Conservation (phyloP, 2,797 vertebrate species). For the Anas georgica region DNA sequence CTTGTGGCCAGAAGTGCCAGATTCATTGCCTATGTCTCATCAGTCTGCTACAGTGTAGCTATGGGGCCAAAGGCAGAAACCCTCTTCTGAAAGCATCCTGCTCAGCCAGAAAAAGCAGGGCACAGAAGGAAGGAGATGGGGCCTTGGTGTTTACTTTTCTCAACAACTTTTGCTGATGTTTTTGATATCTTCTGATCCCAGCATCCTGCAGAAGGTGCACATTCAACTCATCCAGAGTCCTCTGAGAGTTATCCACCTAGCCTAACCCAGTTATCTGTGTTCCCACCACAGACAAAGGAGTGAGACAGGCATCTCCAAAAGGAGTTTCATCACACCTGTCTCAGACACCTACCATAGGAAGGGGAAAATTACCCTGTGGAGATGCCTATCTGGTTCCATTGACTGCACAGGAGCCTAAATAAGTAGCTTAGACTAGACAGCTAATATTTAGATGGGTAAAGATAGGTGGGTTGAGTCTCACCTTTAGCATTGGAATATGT, state of each 20-base stretch:
- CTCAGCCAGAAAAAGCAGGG: neutral
- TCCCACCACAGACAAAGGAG: neutral
- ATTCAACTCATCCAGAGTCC: neutral
- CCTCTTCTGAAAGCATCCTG: neutral
- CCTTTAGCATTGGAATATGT: neutral
- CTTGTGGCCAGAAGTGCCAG: neutral
- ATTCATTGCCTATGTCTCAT: fast-evolving
- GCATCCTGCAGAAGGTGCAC: neutral
- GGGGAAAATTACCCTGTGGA: neutral
- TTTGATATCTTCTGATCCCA: neutral
- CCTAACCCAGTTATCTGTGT: neutral
- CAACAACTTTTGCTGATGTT: neutral
- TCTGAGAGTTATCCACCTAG: neutral
- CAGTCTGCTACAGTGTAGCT: neutral
- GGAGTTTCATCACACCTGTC: neutral
- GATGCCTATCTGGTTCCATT: neutral
- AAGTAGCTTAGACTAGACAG: neutral
- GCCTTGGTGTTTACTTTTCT: neutral
- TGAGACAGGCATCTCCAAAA: neutral
- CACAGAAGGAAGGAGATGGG: neutral
- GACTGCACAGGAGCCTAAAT: neutral
- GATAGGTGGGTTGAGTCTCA: neutral
- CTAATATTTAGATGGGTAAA: neutral
- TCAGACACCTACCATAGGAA: neutral
- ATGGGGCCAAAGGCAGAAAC: neutral